phyloP scores from a whole-genome alignment of 2,797 vertebrate genomes.

The Heteromormyrus szaboi region DNA sequence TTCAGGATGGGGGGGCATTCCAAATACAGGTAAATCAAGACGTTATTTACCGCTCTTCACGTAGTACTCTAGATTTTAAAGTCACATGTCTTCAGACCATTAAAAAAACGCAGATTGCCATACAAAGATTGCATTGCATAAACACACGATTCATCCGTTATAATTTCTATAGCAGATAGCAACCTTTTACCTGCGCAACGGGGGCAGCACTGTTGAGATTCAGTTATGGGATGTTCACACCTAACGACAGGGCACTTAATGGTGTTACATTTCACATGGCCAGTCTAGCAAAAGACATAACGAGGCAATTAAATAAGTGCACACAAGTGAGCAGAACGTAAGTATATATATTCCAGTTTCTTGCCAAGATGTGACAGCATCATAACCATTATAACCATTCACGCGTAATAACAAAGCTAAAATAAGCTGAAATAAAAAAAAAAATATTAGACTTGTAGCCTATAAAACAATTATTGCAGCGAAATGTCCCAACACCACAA shows the following conservation, averaged over 20 bases:
- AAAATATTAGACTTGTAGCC: background rate
- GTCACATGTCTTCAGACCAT: background rate
- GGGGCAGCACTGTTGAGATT: slow-evolving; percentile 84
- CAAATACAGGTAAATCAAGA: background rate
- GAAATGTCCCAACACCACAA: background rate
- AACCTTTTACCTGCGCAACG: slow-evolving; percentile 72
- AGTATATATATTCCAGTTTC: background rate
- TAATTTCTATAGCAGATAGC: background rate
- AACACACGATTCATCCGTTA: background rate
- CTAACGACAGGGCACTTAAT: slow-evolving; percentile 79
- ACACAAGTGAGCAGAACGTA: background rate
- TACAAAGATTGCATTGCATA: background rate
- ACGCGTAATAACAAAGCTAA: background rate
- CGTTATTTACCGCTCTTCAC: background rate
- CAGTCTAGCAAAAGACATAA: slow-evolving; percentile 48
- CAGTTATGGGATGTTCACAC: slow-evolving; percentile 72
- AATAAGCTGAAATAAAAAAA: background rate
- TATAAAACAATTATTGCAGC: background rate
- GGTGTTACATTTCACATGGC: slow-evolving; percentile 76
- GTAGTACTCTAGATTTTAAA: background rate
- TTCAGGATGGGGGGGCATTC: slow-evolving; percentile 3
- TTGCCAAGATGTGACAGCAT: background rate
- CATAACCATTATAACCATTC: background rate
- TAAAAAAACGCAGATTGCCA: background rate
- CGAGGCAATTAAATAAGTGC: background rate